Base-by-base conservation (phyloP, 2,113 vertebrate species). In the Mellivora capensis region DNA sequence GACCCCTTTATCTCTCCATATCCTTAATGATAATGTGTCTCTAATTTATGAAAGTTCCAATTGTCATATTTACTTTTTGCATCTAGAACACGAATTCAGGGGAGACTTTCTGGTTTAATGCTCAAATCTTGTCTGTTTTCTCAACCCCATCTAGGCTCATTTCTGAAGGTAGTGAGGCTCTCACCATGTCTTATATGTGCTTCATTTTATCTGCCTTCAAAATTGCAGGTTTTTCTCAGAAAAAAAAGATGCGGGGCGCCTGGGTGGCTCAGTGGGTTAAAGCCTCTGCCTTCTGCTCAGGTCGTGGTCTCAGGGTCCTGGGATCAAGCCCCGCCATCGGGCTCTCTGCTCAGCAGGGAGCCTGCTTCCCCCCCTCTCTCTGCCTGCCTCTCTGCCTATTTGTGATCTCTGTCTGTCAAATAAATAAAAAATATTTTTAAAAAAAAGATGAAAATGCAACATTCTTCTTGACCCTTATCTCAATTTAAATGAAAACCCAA, bases 401-500 rank as follows among this genome's bases (percentile, higher is more conserved):
- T n/a, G n/a, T n/a, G n/a, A n/a, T n/a, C n/a, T n/a, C n/a, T n/a
- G n/a, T n/a, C n/a, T n/a, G n/a, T n/a, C n/a, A n/a, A n/a, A n/a
- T n/a, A n/a, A n/a, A n/a, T n/a, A n/a, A n/a, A n/a, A n/a, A n/a
- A n/a, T n/a, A n/a, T n/a, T n/a, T n/a, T n/a, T n/a, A 89, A 97
- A 92, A 61, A 94, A 94, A 44, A 95, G 89, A 93, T 71, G 69
- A 91, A 93, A 96, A 96, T 47, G 57, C 37, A 92, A 82, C 74
- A 71, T 93, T 87, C 29, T 84, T 64, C 94, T 94, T 94, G 89
- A 96, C 74, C 69, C 6, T 84, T 97, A 79, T 67, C 57, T 62
- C 29, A 76, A 71, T 96, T 97, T 97, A 94, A 97, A 97, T 97
- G 91, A 97, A 96, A 97, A 97, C 57, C 39, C 44, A 89, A 80